Conservation (phyloP, 37 sponge, comb jelly and placozoan genomes). For the Agelas oroides region DNA sequence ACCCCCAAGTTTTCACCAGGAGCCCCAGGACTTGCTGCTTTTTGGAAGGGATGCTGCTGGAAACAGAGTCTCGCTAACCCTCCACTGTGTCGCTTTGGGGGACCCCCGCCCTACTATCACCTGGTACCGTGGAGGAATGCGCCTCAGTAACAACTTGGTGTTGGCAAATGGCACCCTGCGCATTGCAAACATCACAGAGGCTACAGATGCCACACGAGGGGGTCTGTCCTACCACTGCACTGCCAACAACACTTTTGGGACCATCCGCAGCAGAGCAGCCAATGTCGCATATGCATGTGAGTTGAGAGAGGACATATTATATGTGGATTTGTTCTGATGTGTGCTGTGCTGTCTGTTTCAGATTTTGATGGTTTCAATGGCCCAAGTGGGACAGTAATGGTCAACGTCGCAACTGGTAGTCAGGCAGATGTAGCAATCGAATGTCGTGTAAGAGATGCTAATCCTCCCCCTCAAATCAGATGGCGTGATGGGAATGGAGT, state of each 20-base stretch:
- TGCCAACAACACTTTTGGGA: conserved; percentile 55
- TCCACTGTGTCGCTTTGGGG: conserved; percentile 52
- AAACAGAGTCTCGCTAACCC: not conserved
- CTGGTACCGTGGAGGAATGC: conserved; percentile 45
- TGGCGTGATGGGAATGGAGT: conserved; percentile 4
- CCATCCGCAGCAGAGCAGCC: conserved; percentile 46
- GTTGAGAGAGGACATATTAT: no score
- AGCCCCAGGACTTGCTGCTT: conserved; percentile 25
- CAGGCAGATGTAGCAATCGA: conserved; percentile 20
- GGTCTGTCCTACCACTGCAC: conserved; percentile 62
- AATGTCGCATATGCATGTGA: conserved; percentile 45
- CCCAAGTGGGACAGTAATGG: not conserved
- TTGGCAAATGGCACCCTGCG: no score
- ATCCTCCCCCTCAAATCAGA: no score
- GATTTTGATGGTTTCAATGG: no score
- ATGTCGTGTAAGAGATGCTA: no score
- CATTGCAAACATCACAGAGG: conserved; percentile 20
- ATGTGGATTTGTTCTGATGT: no score
- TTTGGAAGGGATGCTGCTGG: conserved; percentile 16
- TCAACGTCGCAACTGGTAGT: not conserved
- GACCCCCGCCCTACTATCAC: conserved; percentile 42
- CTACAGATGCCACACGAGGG: conserved; percentile 14
- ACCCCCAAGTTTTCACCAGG: not conserved
- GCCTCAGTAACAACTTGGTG: no score
- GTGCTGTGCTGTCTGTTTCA: no score